Percentiles rank a stretch among this genome's conserved stretches.
Conservation (phyloP, 1,140 invertebrate genomes). For the Psilanteris sp. region DNA sequence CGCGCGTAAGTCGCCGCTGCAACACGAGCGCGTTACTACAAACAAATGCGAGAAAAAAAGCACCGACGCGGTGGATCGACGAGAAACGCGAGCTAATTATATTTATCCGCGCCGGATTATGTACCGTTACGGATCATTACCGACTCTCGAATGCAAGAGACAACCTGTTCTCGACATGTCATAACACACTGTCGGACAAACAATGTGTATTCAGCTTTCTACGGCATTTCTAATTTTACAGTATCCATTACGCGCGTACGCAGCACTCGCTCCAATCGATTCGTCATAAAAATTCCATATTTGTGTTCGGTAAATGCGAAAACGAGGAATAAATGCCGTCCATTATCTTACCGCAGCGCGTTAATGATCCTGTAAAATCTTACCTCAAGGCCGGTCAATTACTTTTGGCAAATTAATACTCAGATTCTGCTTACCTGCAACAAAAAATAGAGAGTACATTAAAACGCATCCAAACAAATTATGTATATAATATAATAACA, state of each 20-base stretch:
- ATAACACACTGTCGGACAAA: slow-evolving; percentile 59
- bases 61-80: slow-evolving; percentile 34
- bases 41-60: slow-evolving; percentile 43
- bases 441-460: slow-evolving; percentile 12
- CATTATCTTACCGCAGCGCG: no score
- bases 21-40: slow-evolving; percentile 30
- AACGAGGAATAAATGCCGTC: no score
- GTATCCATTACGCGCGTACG: slow-evolving; percentile 35
- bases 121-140: slow-evolving; percentile 70
- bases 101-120: slow-evolving; percentile 63
- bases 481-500: no score
- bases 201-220: slow-evolving; percentile 54
- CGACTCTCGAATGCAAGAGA: slow-evolving; percentile 58
- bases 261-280: slow-evolving; percentile 13
- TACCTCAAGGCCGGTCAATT: background rate
- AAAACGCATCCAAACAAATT: no score
- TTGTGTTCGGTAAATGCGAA: background rate
- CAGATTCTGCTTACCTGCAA: slow-evolving; percentile 39
- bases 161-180: slow-evolving; percentile 62
- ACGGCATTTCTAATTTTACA: slow-evolving; percentile 52
- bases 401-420: background rate
- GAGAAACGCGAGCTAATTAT: slow-evolving; percentile 61
- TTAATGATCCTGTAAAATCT: slow-evolving; percentile 1
- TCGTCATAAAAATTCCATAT: slow-evolving; percentile 24
- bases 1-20: slow-evolving; percentile 1